These are phyloP conservation scores for Caenorhabditis panamensis DNA, from an alignment of 2,888 invertebrate species.

Conservation along the genomic window DNA sequence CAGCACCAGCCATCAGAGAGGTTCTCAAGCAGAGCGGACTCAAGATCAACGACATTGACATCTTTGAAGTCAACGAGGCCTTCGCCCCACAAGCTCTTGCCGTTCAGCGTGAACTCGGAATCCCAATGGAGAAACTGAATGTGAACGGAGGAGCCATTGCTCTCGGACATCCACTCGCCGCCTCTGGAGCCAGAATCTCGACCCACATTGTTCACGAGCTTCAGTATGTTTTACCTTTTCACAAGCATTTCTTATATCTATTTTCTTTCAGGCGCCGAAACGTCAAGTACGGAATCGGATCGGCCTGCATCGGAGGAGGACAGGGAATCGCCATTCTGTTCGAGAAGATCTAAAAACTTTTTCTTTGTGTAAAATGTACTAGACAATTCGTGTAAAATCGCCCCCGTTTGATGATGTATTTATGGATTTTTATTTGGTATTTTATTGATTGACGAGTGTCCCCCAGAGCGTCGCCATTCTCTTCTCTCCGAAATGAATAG, in stretches of 20 bases:
- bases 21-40: constrained; percentile 89
- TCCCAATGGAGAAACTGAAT: constrained; percentile 92
- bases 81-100: constrained; percentile 95
- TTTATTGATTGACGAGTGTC: constrained; percentile 15
- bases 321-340: constrained; percentile 96
- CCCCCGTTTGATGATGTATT: background rate
- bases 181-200: constrained; percentile 78
- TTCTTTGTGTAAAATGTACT: background rate
- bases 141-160: constrained; percentile 78
- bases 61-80: constrained; percentile 93
- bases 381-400: constrained; percentile 46
- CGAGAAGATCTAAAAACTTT: constrained; percentile 84
- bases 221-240: constrained; percentile 60
- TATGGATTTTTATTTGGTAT: constrained; percentile 24
- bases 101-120: constrained; percentile 90
- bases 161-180: constrained; percentile 79
- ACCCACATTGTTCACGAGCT: constrained; percentile 78
- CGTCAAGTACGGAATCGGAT: constrained; percentile 86
- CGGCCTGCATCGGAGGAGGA: constrained; percentile 98
- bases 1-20: constrained; percentile 93
- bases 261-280: constrained; percentile 70
- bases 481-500: constrained; percentile 1
- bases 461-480: too few relatives aligned
- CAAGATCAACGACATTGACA: constrained; percentile 90
- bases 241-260: background rate